Base-by-base conservation (phyloP, 2,113 vertebrate species). In the Parus major region DNA sequence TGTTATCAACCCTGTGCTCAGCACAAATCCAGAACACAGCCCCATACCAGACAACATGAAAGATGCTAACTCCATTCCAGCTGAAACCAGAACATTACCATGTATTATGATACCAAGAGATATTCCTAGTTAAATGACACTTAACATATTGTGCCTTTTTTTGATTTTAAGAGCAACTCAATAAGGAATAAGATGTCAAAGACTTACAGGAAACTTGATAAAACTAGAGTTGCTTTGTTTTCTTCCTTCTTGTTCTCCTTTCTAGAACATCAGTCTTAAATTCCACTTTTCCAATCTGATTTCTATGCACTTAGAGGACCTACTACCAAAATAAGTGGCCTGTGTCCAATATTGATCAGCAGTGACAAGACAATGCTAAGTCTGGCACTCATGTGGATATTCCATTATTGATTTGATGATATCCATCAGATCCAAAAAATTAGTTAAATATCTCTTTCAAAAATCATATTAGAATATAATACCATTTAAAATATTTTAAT, bases 21-120 rank as follows among this genome's bases (percentile, higher is more conserved):
- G 28, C 27, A 39, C 18, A 69, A 15, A 33, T 36, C 11, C 11
- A 12, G 52, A 86, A 60, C 36, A 27, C 17, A 52, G 22, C 9
- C 14, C 27, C 11, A 4, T 12, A 23, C 7, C 39, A 77, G 27
- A 0, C 7, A 1, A 33, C 19, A 22, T 52, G 33, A 44, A 53
- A 52, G 7, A 36, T 4, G 18, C 8, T 8, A 44, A 28, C 22
- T 52, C 18, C 41, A 46, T 23, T 15, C 5, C 46, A 60, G 25
- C 7, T 36, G 27, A 60, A 77, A 68, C 3, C 9, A 44, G 15
- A 18, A 44, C 7, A 35, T 25, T 61, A 29, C 5, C 33, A 25
- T 8, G 4, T 28, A 44, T 47, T 73, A 70, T 6, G 15, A 69
- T 31, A 46, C 4, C 20, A 68, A 63, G 18, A 82, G 80, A 42